Evolutionary conservation across 2,113 vertebrate species (phyloP), one percentile per base, ranked within the genome.

Genomic region (Dasyprocta punctata): DNA sequence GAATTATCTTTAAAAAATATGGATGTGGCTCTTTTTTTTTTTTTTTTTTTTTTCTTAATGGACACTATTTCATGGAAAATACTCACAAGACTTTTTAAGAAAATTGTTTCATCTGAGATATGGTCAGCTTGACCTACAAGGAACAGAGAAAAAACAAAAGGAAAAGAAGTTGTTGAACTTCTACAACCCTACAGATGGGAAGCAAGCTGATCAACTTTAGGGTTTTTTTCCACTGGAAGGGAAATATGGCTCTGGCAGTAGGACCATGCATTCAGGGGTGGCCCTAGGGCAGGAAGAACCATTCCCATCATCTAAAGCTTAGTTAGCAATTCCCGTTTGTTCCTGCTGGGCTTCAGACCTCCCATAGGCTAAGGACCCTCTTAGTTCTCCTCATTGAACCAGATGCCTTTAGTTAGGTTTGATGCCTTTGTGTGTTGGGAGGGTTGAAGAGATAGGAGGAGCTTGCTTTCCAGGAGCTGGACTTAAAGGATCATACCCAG

Each of bases 331-430:
- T 77, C 33, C 41, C 6, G 11, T 38, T 44, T 36, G 41, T n/a
- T 71, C 10, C 24, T 11, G 19, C 12, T 85, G 69, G 26, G 38
- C 58, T 94, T 87, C 69, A 9, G 30, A 49, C 5, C 36, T 28
- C 1, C 16, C 3, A 0, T 17, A 28, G 11, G 7, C 5, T 12
- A n/a, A 16, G 3, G 7, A 10, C 49, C 26, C 28, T 17, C 5
- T 38, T 26, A 13, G 44, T 17, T 7, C 60, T 78, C 4, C 33
- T 26, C 7, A 2, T 38, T 61, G 20, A 69, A 69, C 24, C 28
- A 49, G 12, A 47, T 3, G 0, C 3, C n/a, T 11, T 49, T 17
- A 3, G 36, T n/a, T 33, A 83, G 38, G 41, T 22, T 1, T 2
- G 60, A 54, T 65, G 30, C 17, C 56, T 6, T 24, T 47, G 30